Evolutionary conservation across 2,888 invertebrate genomes (phyloP).

Genomic region (Chymomyza procnemis): DNA sequence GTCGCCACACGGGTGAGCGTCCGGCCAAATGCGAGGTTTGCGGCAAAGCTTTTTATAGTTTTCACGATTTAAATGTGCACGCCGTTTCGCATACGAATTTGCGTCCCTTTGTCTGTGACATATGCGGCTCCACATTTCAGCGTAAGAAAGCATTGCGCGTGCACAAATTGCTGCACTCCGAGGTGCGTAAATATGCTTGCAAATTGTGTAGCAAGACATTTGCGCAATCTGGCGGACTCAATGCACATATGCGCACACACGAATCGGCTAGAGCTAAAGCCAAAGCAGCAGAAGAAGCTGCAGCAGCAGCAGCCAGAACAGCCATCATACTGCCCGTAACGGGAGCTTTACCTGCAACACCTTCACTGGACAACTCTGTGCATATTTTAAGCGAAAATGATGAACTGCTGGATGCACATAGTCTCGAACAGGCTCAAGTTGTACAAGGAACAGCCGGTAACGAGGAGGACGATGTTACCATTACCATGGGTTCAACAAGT

Average conservation of each 20-base stretch:
- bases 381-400: background rate
- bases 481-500: slow-evolving; percentile 15
- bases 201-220: slow-evolving; percentile 73
- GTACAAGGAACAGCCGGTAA: background rate
- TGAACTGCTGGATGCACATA: slow-evolving; percentile 4
- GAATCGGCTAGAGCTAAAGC: slow-evolving; percentile 34
- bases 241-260: slow-evolving; percentile 74
- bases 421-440: slow-evolving; percentile 14
- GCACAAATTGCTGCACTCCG: slow-evolving; percentile 72
- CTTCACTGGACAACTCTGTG: background rate
- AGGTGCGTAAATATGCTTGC: slow-evolving; percentile 70
- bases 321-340: background rate
- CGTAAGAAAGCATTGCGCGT: slow-evolving; percentile 75
- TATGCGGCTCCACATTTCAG: slow-evolving; percentile 74
- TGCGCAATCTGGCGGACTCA: slow-evolving; percentile 74
- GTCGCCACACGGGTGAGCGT: slow-evolving; percentile 70
- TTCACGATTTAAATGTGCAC: slow-evolving; percentile 75
- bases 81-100: slow-evolving; percentile 73
- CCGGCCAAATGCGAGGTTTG: slow-evolving; percentile 73
- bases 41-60: slow-evolving; percentile 71
- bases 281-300: background rate
- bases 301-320: background rate
- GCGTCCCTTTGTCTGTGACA: slow-evolving; percentile 68
- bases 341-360: background rate
- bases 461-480: slow-evolving; percentile 14